A percentile compares a stretch with the other conserved stretches of the same genome.
These are phyloP conservation scores for Himantopus leucocephalus DNA, from an alignment of 2,113 vertebrate genomes.

Conservation along the genomic window DNA sequence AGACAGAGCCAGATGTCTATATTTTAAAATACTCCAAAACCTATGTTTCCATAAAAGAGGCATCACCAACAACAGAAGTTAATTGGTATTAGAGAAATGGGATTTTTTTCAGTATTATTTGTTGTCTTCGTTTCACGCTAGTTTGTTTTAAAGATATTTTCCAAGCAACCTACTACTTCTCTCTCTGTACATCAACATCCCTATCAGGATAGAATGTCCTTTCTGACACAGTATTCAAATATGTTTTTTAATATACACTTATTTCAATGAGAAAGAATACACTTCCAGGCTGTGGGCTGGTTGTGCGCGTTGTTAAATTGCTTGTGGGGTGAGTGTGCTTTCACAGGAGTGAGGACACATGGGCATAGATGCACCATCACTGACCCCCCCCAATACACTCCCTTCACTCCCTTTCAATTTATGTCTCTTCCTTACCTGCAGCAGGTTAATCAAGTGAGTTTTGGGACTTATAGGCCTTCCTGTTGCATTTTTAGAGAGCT, in stretches of 20 bases:
- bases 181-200: neutral
- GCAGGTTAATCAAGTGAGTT: neutral
- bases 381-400: rapidly evolving
- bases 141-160: neutral
- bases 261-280: neutral
- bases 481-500: neutral
- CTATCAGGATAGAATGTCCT: neutral
- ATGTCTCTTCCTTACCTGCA: neutral
- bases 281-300: neutral
- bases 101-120: neutral
- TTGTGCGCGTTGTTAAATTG: neutral
- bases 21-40: neutral
- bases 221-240: neutral
- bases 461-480: neutral
- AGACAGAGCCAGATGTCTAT: neutral
- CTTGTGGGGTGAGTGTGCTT: neutral
- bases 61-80: neutral
- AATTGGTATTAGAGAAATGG: neutral
- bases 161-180: neutral
- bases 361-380: neutral
- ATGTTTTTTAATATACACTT: neutral
- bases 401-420: neutral
- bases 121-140: neutral
- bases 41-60: neutral
- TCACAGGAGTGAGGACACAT: neutral